Evolutionary conservation across 2,797 vertebrate species (phyloP).

Genomic region (Alauda arvensis): DNA sequence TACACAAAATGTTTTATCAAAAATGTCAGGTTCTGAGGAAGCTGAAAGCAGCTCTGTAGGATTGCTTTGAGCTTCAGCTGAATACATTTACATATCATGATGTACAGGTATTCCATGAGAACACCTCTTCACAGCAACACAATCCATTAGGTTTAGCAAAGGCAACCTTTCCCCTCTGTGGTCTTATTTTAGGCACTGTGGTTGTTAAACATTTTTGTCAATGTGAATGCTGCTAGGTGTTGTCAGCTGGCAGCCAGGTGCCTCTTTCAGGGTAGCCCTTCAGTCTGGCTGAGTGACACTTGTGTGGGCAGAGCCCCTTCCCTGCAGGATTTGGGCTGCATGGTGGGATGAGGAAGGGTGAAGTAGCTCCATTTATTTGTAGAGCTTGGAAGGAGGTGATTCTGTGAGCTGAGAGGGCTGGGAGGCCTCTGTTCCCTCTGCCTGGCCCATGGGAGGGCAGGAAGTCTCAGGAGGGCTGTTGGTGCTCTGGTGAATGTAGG

Average conservation of each 20-base stretch:
- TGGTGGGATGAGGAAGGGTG: background rate
- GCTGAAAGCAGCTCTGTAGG: background rate
- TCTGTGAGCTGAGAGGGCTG: background rate
- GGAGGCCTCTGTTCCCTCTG: background rate
- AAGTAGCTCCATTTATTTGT: background rate
- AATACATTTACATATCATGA: background rate
- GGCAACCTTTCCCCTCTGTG: background rate
- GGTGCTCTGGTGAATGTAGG: background rate
- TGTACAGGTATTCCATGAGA: background rate
- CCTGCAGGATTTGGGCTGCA: background rate
- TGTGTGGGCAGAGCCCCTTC: background rate
- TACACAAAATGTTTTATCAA: background rate
- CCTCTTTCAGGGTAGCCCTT: background rate
- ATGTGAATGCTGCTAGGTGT: background rate
- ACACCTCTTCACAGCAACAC: background rate
- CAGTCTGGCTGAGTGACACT: background rate
- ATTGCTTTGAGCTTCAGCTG: background rate
- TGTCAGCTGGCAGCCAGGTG: background rate
- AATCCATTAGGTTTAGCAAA: background rate
- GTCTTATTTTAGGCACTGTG: background rate
- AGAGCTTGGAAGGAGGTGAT: background rate
- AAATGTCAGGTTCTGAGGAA: background rate
- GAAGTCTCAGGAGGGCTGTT: background rate
- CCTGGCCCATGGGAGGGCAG: background rate
- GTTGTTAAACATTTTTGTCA: background rate